These are phyloP conservation scores for Craseonycteris thonglongyai DNA, from an alignment of 2,113 vertebrate genomes.

Conservation along the genomic window DNA sequence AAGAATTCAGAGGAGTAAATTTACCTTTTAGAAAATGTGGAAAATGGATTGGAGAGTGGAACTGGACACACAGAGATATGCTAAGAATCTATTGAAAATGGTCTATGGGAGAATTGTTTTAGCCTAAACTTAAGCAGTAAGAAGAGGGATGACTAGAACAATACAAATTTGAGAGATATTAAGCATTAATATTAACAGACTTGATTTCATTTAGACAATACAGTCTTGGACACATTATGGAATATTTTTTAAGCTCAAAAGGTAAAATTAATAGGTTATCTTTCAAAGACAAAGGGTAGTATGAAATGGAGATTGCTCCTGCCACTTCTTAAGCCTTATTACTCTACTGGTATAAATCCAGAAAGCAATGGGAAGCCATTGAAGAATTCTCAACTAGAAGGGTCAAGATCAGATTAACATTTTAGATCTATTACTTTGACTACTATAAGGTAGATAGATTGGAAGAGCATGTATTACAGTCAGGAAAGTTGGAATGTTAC, in stretches of 20 bases:
- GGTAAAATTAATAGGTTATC: not conserved
- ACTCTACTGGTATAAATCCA: not conserved
- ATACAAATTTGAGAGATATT: not conserved
- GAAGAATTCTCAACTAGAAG: not conserved
- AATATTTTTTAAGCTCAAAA: conserved; percentile 6
- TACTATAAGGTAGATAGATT: not conserved
- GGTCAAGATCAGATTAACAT: not conserved
- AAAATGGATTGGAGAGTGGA: not conserved
- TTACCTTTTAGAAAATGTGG: conserved; percentile 14
- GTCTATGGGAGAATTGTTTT: not conserved
- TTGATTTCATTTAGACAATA: conserved; percentile 2
- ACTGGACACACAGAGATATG: not conserved
- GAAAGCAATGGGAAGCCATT: not conserved
- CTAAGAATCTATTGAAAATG: not conserved
- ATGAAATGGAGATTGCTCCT: not conserved
- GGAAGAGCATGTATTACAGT: not conserved
- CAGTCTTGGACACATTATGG: not conserved
- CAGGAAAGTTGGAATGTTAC: not conserved
- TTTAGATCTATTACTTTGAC: not conserved
- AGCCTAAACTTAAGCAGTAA: not conserved
- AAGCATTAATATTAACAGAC: not conserved
- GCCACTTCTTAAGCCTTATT: not conserved
- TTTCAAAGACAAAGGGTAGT: not conserved
- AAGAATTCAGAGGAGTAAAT: not conserved
- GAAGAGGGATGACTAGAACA: not conserved